Percentiles rank a stretch among this genome's conserved stretches.
phyloP scores from a whole-genome alignment of 2,797 vertebrate species.

The Tympanoctomys barrerae region DNA sequence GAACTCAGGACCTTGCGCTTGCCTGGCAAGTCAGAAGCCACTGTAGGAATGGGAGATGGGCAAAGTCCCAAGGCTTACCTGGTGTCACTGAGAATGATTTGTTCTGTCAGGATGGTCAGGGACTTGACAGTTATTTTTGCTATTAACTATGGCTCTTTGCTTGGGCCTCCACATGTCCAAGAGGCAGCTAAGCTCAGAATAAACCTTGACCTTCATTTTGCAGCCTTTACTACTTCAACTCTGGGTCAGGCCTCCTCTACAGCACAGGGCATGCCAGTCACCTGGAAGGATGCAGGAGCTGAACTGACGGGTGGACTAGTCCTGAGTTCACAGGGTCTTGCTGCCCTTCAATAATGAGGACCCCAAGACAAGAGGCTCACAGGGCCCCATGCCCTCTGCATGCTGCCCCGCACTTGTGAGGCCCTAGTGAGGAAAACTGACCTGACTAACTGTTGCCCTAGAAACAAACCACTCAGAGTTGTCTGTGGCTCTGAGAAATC shows the following conservation, averaged over 20 bases:
- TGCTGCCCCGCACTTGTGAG: background rate
- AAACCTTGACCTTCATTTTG: background rate
- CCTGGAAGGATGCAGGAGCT: background rate
- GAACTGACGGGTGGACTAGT: background rate
- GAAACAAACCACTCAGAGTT: background rate
- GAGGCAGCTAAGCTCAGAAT: background rate
- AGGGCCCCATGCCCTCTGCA: background rate
- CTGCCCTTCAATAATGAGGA: background rate
- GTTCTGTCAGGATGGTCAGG: background rate
- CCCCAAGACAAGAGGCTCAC: background rate
- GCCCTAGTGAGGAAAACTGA: background rate
- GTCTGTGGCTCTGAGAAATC: too few species aligned
- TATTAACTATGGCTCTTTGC: background rate
- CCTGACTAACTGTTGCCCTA: background rate
- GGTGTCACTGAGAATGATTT: background rate
- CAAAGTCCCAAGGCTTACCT: background rate
- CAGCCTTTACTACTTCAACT: background rate
- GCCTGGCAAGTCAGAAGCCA: background rate
- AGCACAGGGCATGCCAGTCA: background rate
- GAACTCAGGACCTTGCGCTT: too few species aligned
- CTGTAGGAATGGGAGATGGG: background rate
- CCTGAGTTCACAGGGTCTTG: background rate
- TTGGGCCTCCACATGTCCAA: background rate
- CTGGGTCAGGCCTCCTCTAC: background rate
- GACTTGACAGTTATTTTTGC: background rate